Evolutionary conservation across 2,888 invertebrate species (phyloP), one percentile per base, ranked within the genome.

Genomic region (Molorchus minor): DNA sequence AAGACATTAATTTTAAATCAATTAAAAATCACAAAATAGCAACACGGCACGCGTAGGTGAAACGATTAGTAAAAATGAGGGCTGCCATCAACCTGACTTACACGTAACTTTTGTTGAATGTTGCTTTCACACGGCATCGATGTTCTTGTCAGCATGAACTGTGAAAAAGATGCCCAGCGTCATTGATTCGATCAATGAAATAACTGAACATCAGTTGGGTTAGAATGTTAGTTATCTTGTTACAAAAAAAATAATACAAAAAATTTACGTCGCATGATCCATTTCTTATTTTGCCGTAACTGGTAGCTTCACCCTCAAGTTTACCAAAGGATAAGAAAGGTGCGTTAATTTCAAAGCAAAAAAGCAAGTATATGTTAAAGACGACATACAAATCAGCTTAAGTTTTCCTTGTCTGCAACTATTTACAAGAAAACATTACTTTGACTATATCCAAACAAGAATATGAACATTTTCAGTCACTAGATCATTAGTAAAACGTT

Each of bases 71-170:
- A 68, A 62, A 67, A 57, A 62, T 64, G 62, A 66, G 63, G 67
- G 67, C 68, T 62, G 70, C 69, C 65, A 65, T 68, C 68, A 68
- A 70, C 67, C 66, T 64, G 72, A 89, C 93, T 94, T 93, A 94
- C 94, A 90, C 93, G 89, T 86, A 93, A 91, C 84, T 89, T 90
- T 88, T 91, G 92, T 85, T 91, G 92, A 83, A 90, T 88, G 86
- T 88, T 89, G 86, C 88, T 88, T 86, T 87, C 88, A 86, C 88
- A 89, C 85, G 91, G 88, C 86, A 90, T 88, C 85, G 90, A 89
- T 89, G 91, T 90, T 87, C 90, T 88, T 86, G 92, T 90, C 88
- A 93, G 90, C 90, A 93, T 89, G 82, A 87, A 90, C 93, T 93
- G 93, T 83, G 92, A 92, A 82, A n/a, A n/a, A n/a, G n/a, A n/a